phyloP scores from a whole-genome alignment of 2,113 vertebrate genomes.

The Puffinus mauretanicus region DNA sequence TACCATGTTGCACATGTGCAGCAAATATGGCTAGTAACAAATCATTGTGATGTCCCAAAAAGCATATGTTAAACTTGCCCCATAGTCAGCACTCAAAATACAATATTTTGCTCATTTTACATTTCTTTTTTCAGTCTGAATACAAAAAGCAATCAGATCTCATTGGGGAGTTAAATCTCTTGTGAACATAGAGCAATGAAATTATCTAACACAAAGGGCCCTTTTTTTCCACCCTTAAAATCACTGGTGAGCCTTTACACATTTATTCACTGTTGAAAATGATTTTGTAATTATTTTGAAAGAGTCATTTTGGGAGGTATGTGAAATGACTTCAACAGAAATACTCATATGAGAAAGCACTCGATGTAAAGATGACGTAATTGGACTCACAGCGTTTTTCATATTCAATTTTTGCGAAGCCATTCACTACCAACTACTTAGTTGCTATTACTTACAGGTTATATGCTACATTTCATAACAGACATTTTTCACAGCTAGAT shows the following conservation, averaged over 20 bases:
- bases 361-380: conserved; percentile 43
- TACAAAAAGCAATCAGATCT: conserved; percentile 61
- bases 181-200: conserved; percentile 56
- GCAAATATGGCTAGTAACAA: conserved; percentile 47
- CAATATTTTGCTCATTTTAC: conserved; percentile 49
- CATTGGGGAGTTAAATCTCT: conserved; percentile 68
- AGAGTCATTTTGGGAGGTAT: conserved; percentile 49
- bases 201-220: conserved; percentile 53
- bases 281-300: conserved; percentile 63
- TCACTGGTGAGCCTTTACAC: conserved; percentile 47
- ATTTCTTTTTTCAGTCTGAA: conserved; percentile 19
- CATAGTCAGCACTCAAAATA: conserved; percentile 24
- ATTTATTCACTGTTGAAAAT: conserved; percentile 58
- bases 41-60: conserved; percentile 1
- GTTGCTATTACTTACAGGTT: conserved; percentile 8
- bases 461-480: not conserved
- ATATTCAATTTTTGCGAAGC: not conserved
- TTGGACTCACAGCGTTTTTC: not conserved
- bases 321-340: conserved; percentile 45
- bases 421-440: not conserved
- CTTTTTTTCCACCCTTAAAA: conserved; percentile 42
- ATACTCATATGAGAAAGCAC: conserved; percentile 20
- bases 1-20: conserved; percentile 41
- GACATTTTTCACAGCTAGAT: conserved; percentile 1
- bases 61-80: conserved; percentile 31